These are phyloP conservation scores for Cyprinodon brontotheroides DNA, from an alignment of 2,113 vertebrate genomes.

Conservation along the genomic window DNA sequence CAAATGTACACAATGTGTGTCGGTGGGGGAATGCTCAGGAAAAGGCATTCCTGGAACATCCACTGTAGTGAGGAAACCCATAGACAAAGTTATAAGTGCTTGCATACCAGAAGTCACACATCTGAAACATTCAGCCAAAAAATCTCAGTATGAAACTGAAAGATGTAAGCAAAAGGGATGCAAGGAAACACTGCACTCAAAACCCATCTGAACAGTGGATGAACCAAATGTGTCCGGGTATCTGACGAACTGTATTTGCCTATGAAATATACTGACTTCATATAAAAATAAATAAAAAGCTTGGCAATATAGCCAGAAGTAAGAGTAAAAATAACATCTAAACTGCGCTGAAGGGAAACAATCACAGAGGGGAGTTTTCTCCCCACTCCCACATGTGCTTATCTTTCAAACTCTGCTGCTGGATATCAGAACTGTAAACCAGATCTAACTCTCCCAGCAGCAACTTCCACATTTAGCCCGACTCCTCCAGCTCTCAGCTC, in stretches of 20 bases:
- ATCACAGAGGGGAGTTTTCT: background rate
- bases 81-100: background rate
- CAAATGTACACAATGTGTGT: background rate
- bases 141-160: background rate
- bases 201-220: background rate
- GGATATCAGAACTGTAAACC: background rate
- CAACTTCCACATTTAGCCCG: conserved; percentile 35
- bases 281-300: background rate
- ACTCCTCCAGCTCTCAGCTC: conserved; percentile 48
- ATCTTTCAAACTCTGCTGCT: background rate
- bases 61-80: background rate
- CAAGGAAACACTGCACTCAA: background rate
- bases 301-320: background rate
- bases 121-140: background rate
- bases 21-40: background rate
- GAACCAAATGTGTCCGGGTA: background rate
- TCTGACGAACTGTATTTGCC: background rate
- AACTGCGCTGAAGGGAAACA: background rate
- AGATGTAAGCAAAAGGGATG: background rate
- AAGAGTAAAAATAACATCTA: background rate
- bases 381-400: background rate
- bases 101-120: background rate
- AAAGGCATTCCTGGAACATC: background rate
- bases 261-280: background rate
- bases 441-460: conserved; percentile 21